phyloP scores from a whole-genome alignment of 30 jellyfish, hydroid and myxozoan species.

The Mastigias papua region DNA sequence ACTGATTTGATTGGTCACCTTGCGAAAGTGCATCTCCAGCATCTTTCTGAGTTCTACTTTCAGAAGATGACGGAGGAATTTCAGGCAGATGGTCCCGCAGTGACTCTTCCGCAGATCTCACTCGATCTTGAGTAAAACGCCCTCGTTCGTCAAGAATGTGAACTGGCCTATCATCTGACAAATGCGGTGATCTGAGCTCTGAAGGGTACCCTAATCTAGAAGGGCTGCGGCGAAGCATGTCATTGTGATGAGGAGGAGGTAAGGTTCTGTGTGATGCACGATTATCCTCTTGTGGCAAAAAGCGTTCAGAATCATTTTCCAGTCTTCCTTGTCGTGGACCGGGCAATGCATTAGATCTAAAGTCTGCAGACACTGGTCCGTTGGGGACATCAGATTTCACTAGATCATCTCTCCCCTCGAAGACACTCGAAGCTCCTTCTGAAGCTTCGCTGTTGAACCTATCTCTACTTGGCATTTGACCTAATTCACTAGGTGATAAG shows the following conservation, averaged over 20 bases:
- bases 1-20: constrained; percentile 7
- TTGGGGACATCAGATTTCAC: constrained; percentile 9
- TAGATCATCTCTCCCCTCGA: constrained; percentile 63
- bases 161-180: constrained; percentile 55
- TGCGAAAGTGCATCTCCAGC: constrained; percentile 18
- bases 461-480: constrained; percentile 48
- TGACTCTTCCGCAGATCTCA: constrained; percentile 60
- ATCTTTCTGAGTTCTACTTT: constrained; percentile 11
- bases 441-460: constrained; percentile 77
- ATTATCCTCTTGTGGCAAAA: background rate
- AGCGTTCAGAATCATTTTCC: constrained; percentile 27
- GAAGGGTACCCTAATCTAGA: constrained; percentile 19
- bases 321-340: background rate
- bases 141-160: constrained; percentile 58
- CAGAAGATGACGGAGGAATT: constrained; percentile 1
- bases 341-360: background rate
- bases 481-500: constrained; percentile 69
- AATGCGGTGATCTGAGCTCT: constrained; percentile 38
- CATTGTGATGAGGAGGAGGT: constrained; percentile 35
- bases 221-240: constrained; percentile 13
- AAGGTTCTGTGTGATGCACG: constrained; percentile 26
- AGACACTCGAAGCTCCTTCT: constrained; percentile 71
- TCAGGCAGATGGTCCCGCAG: constrained; percentile 4
- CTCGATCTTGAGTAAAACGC: constrained; percentile 60
- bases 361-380: background rate